These are phyloP conservation scores for Himalopsyche tibetana DNA, from an alignment of 2,888 invertebrate genomes.

Conservation along the genomic window DNA sequence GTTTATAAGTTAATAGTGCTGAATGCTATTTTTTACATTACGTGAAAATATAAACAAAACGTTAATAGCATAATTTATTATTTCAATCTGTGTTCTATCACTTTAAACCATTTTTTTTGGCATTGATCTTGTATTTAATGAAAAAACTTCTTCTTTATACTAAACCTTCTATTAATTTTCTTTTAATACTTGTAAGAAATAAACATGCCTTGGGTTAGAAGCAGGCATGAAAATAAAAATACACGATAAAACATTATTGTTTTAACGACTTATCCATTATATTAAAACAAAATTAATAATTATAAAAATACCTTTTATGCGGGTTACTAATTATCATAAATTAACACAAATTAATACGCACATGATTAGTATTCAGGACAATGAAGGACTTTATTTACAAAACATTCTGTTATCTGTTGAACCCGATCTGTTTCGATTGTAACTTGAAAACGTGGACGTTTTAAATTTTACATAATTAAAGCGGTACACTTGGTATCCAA, in stretches of 20 bases:
- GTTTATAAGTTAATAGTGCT: too few relatives aligned
- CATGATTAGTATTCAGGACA: not conserved
- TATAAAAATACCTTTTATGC: not conserved
- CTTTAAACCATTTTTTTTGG: too few relatives aligned
- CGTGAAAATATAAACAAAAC: too few relatives aligned
- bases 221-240: too few relatives aligned
- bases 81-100: too few relatives aligned
- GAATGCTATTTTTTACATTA: too few relatives aligned
- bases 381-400: not conserved
- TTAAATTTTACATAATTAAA: conserved; percentile 6
- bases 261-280: not conserved
- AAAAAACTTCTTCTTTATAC: too few relatives aligned
- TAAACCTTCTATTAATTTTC: too few relatives aligned
- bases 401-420: conserved; percentile 9
- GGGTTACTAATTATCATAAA: not conserved
- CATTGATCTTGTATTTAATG: too few relatives aligned
- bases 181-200: too few relatives aligned
- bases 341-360: conserved; percentile 2
- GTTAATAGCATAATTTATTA: too few relatives aligned
- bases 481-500: not conserved
- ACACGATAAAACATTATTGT: not conserved
- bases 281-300: not conserved
- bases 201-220: too few relatives aligned
- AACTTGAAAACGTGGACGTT: conserved; percentile 22
- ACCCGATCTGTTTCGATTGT: conserved; percentile 30